phyloP scores from a whole-genome alignment of 2,113 vertebrate genomes.

The Rostratula benghalensis region DNA sequence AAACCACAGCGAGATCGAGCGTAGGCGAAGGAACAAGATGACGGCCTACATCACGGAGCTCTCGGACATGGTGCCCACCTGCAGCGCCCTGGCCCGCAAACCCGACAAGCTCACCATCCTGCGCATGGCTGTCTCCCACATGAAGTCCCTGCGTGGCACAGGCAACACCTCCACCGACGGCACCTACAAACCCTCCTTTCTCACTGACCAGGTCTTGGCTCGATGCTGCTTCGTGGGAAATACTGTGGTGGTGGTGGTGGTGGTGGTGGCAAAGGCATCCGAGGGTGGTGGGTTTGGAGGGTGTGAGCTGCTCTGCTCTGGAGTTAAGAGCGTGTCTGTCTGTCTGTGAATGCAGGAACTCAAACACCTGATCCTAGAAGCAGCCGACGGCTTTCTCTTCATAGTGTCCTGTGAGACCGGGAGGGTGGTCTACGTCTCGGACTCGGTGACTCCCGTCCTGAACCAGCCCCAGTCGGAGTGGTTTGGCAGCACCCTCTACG shows the following conservation, averaged over 20 bases:
- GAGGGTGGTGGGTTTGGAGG: too few relatives aligned
- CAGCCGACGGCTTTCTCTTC: constrained; percentile 95
- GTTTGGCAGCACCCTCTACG: constrained; percentile 93
- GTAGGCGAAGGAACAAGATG: constrained; percentile 83
- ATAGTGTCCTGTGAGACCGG: constrained; percentile 96
- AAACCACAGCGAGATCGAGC: constrained; percentile 85
- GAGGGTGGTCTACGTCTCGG: constrained; percentile 91
- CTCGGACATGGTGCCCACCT: constrained; percentile 98
- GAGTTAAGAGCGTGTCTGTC: not conserved
- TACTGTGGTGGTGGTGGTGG: fast-evolving
- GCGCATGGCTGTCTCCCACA: constrained; percentile 98
- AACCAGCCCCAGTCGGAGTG: constrained; percentile 93
- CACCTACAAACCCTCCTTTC: constrained; percentile 94
- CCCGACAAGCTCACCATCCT: constrained; percentile 98
- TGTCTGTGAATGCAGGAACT: constrained; percentile 80
- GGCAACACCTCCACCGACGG: constrained; percentile 90
- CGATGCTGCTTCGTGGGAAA: not conserved
- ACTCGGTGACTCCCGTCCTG: constrained; percentile 92
- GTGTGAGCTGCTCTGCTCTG: not conserved
- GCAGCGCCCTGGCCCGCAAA: constrained; percentile 94
- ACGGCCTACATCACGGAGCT: constrained; percentile 85
- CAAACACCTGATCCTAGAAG: constrained; percentile 95
- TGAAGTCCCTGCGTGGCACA: constrained; percentile 93
- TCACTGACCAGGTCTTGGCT: constrained; percentile 89
- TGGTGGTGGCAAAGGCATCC: fast-evolving